Evolutionary conservation across 1,140 invertebrate species (phyloP).

Genomic region (Cyclina sinensis): DNA sequence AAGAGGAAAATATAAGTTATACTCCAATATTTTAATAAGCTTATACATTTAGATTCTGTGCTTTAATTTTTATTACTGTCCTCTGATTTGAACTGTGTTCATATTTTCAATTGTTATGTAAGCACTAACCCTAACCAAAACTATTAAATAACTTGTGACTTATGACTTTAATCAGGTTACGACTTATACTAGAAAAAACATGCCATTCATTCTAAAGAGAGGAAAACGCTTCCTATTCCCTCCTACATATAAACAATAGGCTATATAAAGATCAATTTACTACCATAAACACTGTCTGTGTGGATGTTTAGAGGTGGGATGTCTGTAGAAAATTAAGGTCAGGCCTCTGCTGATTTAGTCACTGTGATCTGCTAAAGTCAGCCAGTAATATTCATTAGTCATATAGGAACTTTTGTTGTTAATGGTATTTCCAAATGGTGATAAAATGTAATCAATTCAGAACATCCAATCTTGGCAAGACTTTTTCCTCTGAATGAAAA

Average conservation of each 20-base stretch:
- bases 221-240: not conserved
- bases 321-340: not conserved
- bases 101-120: too few relatives aligned
- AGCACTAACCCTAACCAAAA: too few relatives aligned
- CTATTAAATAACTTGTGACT: not conserved
- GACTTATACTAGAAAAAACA: too few relatives aligned
- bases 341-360: not conserved
- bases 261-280: not conserved
- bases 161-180: too few relatives aligned
- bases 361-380: constrained; percentile 4
- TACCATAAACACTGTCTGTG: not conserved
- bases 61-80: too few relatives aligned
- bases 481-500: not conserved
- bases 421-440: constrained; percentile 4
- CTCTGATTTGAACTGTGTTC: too few relatives aligned
- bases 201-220: not conserved
- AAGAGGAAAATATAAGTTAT: too few relatives aligned
- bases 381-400: not conserved
- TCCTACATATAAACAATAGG: constrained; percentile 20
- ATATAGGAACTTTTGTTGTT: not conserved
- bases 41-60: too few relatives aligned
- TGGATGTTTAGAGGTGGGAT: not conserved
- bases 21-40: too few relatives aligned
- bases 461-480: not conserved
- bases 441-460: constrained; percentile 4